These are phyloP conservation scores for Pseudochromis fuscus DNA, from an alignment of 2,797 vertebrate species.

Conservation along the genomic window DNA sequence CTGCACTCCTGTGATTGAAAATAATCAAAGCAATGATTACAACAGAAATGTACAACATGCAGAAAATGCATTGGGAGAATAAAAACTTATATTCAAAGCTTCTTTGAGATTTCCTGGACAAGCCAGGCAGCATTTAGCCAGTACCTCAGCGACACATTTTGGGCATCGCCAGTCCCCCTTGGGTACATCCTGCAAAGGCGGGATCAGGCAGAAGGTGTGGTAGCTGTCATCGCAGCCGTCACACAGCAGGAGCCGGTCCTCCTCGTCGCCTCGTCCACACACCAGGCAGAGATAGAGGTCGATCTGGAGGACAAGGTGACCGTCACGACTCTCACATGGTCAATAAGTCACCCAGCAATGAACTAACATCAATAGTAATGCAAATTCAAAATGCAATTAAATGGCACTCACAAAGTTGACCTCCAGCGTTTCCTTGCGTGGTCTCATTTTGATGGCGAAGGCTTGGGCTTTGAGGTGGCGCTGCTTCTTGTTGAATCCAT, in stretches of 20 bases:
- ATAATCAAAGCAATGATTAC: background rate
- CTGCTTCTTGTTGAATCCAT: conserved; percentile 90
- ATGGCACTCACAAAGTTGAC: conserved; percentile 96
- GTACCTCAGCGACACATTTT: conserved; percentile 97
- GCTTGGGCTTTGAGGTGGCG: conserved; percentile 93
- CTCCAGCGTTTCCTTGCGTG: conserved; percentile 94
- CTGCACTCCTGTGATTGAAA: conserved; percentile 92
- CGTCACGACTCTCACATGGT: background rate
- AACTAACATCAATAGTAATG: background rate
- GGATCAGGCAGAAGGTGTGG: conserved; percentile 98
- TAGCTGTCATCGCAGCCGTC: conserved; percentile 99
- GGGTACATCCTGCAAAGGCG: conserved; percentile 96
- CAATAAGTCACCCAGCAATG: background rate
- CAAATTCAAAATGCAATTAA: background rate
- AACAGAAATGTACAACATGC: background rate
- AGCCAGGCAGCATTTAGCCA: background rate
- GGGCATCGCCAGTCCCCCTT: conserved; percentile 99
- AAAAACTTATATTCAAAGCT: background rate
- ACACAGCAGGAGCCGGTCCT: conserved; percentile 95
- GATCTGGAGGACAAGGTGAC: conserved; percentile 83
- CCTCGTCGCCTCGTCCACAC: conserved; percentile 97
- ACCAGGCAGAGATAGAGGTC: conserved; percentile 98
- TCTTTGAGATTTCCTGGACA: background rate
- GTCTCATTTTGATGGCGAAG: conserved; percentile 98
- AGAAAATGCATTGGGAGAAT: too few relatives aligned